Evolutionary conservation across 2,888 invertebrate genomes (phyloP).

Genomic region (Lepidochrysops patricia): DNA sequence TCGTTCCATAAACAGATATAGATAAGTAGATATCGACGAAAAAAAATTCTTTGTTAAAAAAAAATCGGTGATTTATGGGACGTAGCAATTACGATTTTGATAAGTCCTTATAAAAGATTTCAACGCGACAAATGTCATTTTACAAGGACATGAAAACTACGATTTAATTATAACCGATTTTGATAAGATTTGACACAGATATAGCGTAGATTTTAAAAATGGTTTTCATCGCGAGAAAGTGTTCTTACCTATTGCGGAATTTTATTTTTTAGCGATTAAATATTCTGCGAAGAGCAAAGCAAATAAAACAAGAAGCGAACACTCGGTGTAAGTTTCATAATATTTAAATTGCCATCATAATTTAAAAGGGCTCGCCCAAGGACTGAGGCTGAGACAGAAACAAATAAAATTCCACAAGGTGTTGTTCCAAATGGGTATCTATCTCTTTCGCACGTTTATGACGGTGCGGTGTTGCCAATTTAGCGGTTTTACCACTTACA

Average conservation of each 20-base stretch:
- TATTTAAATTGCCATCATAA: conserved; percentile 11
- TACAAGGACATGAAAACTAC: neutral
- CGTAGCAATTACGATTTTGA: neutral
- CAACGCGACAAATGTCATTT: neutral
- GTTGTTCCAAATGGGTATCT: conserved; percentile 6
- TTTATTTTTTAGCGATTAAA: neutral
- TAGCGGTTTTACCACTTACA: neutral
- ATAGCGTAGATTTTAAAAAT: no score
- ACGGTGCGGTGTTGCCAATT: neutral
- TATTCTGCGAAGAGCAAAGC: neutral
- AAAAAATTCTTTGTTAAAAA: no score
- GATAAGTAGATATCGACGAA: no score
- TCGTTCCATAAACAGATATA: no score
- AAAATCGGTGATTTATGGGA: no score
- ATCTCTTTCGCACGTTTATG: conserved; percentile 2
- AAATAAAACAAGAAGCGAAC: neutral
- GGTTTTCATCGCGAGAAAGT: no score
- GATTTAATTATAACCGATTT: no score
- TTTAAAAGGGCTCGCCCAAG: conserved; percentile 6
- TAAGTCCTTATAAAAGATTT: neutral
- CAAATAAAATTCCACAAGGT: conserved; percentile 12
- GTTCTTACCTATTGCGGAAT: no score
- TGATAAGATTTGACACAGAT: no score
- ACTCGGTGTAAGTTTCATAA: conserved; percentile 6
- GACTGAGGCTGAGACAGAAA: conserved; percentile 9